A percentile compares a stretch with the other conserved stretches of the same genome.
Evolutionary conservation across 2,888 invertebrate species (phyloP).

Genomic region (Aspidiotus destructor): DNA sequence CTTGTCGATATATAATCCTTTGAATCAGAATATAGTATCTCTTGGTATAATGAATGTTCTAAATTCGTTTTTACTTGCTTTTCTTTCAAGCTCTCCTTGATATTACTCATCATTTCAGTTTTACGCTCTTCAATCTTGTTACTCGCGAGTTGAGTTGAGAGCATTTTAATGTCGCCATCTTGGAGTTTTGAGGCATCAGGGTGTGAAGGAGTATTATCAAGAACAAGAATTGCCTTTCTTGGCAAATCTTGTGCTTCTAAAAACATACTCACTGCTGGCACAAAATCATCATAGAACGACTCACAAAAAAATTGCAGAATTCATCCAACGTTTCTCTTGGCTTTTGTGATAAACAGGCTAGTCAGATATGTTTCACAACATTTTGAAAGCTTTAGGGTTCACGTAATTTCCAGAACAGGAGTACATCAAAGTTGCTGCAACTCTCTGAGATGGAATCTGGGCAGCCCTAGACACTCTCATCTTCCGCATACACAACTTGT

Average conservation of each 20-base stretch:
- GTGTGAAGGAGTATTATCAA: neutral
- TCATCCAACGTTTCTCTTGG: neutral
- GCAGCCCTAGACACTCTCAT: conserved; percentile 17
- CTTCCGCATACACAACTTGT: neutral
- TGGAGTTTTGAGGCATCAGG: neutral
- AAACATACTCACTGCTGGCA: conserved; percentile 2
- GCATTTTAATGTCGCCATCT: neutral
- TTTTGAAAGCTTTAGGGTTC: no score
- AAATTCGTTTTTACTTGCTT: no score
- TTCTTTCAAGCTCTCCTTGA: no score
- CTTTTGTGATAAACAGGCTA: neutral
- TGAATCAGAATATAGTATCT: no score
- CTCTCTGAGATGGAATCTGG: conserved; percentile 15
- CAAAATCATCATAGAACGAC: neutral
- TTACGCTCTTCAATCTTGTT: no score
- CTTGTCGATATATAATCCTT: no score
- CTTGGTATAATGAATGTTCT: no score
- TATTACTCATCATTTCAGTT: no score
- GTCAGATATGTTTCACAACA: no score
- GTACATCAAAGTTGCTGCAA: no score
- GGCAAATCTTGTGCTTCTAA: neutral
- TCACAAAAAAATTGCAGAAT: conserved; percentile 1
- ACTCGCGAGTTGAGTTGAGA: no score
- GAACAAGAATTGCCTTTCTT: neutral
- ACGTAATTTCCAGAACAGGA: no score